phyloP scores from a whole-genome alignment of 2,888 invertebrate genomes.

The Drosophila ezoana region DNA sequence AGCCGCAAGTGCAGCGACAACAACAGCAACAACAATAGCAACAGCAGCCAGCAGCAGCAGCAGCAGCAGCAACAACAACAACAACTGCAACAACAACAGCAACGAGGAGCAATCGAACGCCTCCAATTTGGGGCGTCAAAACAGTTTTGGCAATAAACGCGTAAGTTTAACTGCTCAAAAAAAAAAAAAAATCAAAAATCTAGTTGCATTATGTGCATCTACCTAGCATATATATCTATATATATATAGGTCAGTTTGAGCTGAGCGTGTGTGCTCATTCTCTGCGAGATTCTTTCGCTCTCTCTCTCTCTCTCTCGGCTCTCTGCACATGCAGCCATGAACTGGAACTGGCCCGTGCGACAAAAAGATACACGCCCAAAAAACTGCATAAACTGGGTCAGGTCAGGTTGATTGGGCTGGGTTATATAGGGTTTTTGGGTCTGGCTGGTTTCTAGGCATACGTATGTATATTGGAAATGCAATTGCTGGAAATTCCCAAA shows the following conservation, averaged over 20 bases:
- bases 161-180: conserved; percentile 72
- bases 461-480: conserved; percentile 41
- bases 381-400: conserved; percentile 73
- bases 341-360: conserved; percentile 62
- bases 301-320: conserved; percentile 22
- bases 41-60: conserved; percentile 23
- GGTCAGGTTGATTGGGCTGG: conserved; percentile 49
- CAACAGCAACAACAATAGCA: conserved; percentile 23
- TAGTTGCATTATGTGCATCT: background rate
- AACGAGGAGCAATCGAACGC: conserved; percentile 70
- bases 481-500: conserved; percentile 72
- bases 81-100: conserved; percentile 59
- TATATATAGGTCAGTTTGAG: conserved; percentile 52
- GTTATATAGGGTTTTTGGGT: too few relatives aligned
- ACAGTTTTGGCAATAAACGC: conserved; percentile 84
- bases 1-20: conserved; percentile 23
- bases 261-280: conserved; percentile 21
- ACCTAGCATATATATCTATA: background rate
- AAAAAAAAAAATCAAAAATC: background rate
- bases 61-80: conserved; percentile 45
- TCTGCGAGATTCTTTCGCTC: conserved; percentile 4
- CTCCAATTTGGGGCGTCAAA: conserved; percentile 82
- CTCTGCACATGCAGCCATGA: conserved; percentile 66
- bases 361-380: conserved; percentile 76
- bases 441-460: conserved; percentile 39